Evolutionary conservation across 2,888 invertebrate genomes (phyloP), one percentile per base, ranked within the genome.

Genomic region (Yponomeuta sedellus): DNA sequence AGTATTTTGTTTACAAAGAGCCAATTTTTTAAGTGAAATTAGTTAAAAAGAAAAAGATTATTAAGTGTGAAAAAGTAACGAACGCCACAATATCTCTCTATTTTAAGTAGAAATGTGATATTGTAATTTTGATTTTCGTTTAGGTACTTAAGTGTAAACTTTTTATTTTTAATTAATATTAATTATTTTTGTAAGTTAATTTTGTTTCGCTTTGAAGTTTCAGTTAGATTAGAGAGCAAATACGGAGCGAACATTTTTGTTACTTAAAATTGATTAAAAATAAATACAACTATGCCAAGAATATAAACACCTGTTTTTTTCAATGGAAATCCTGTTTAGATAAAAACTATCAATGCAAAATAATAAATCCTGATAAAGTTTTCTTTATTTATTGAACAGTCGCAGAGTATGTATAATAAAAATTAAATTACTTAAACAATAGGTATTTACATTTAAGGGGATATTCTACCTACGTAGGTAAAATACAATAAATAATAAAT

Each of bases 91-190:
- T 89, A 89, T 90, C 90, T 91, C 88, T 90, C 90, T 89, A 89
- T 89, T 89, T 79, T 91, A 88, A 91, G 90, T 92, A 92, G 91
- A 90, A 85, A 88, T 92, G 92, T 92, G 92, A 92, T 92, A 92
- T 91, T 91, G 91, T 90, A 90, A 81, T 90, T 83, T 87, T 82
- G 83, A 61, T 66, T 67, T 86, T 52, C 44, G 44, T 52, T 79
- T 78, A 81, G 77, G 83, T 89, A 87, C 34, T 34, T 34, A 34
- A 85, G 79, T 86, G 82, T 89, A 89, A 83, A 87, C 87, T 86
- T 89, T 88, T 85, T 82, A 76, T 80, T 87, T 52, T 82, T 80
- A 83, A 86, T 82, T 83, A 76, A 87, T 28, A 44, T 39, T 68
- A 67, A 66, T 67, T 90, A 89, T 88, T 90, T 91, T 90, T 89